phyloP scores from a whole-genome alignment of 1,140 invertebrate species.

The Cydia strobilella region DNA sequence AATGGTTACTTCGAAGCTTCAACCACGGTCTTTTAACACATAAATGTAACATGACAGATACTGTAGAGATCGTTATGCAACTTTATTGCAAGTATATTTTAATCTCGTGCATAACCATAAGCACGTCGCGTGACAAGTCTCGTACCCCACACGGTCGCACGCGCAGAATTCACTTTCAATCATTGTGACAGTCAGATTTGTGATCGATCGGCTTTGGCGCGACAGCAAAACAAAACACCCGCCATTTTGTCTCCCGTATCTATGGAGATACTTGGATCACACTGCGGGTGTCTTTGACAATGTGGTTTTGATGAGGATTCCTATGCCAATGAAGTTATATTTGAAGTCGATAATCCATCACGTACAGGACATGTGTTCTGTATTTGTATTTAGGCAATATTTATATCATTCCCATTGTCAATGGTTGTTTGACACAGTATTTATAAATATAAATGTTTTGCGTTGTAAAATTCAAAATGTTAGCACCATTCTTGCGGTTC shows the following conservation, averaged over 20 bases:
- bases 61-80: neutral
- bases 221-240: slow-evolving; percentile 42
- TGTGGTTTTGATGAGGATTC: slow-evolving; percentile 5
- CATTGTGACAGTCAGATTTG: slow-evolving; percentile 50
- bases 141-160: slow-evolving; percentile 8
- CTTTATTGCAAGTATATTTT: neutral
- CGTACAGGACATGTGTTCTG: slow-evolving; percentile 9
- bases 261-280: slow-evolving; percentile 6
- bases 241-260: slow-evolving; percentile 35
- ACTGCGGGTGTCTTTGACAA: slow-evolving; percentile 22
- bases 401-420: neutral
- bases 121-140: neutral
- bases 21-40: neutral
- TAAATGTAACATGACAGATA: neutral
- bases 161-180: slow-evolving; percentile 41
- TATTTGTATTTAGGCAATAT: slow-evolving; percentile 8
- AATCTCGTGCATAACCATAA: neutral
- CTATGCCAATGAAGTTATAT: neutral
- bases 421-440: neutral
- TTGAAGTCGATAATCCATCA: slow-evolving; percentile 23
- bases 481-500: too few relatives aligned
- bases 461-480: too few relatives aligned
- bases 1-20: too few relatives aligned
- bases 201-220: slow-evolving; percentile 54
- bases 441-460: neutral